A percentile compares a stretch with the other conserved stretches of the same genome.
These are phyloP conservation scores for Pheosia gnoma DNA, from an alignment of 2,888 invertebrate species.

Conservation along the genomic window DNA sequence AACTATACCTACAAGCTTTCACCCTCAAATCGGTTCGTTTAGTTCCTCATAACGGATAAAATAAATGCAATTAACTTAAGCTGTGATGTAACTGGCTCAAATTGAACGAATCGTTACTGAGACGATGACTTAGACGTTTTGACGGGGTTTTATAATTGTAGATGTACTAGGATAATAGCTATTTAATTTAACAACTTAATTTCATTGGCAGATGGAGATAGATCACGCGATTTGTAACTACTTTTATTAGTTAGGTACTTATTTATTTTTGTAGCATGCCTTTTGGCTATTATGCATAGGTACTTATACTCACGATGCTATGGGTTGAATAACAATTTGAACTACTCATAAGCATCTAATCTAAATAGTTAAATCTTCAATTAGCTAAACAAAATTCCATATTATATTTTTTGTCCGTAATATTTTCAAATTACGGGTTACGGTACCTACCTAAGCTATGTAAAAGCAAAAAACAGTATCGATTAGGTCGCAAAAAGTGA, in stretches of 20 bases:
- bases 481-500: conserved; percentile 22
- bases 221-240: too few relatives aligned
- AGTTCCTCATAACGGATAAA: conserved; percentile 14
- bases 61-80: conserved; percentile 13
- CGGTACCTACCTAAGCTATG: conserved; percentile 8
- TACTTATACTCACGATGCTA: too few relatives aligned
- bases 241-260: too few relatives aligned
- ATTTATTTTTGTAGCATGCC: too few relatives aligned
- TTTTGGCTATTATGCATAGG: too few relatives aligned
- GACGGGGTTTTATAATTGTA: not conserved
- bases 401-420: conserved; percentile 1
- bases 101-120: not conserved
- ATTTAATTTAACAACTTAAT: not conserved
- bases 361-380: too few relatives aligned
- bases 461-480: conserved; percentile 13
- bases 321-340: too few relatives aligned
- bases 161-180: not conserved
- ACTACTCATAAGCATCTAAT: too few relatives aligned
- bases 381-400: not conserved
- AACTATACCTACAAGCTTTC: conserved; percentile 25
- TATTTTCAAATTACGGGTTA: conserved; percentile 4
- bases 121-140: not conserved
- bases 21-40: conserved; percentile 18
- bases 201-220: not conserved
- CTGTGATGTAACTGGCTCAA: conserved; percentile 8